Base-by-base conservation (phyloP, 30 jellyfish, hydroid and myxozoan genomes). In the Aurelia coerulea region DNA sequence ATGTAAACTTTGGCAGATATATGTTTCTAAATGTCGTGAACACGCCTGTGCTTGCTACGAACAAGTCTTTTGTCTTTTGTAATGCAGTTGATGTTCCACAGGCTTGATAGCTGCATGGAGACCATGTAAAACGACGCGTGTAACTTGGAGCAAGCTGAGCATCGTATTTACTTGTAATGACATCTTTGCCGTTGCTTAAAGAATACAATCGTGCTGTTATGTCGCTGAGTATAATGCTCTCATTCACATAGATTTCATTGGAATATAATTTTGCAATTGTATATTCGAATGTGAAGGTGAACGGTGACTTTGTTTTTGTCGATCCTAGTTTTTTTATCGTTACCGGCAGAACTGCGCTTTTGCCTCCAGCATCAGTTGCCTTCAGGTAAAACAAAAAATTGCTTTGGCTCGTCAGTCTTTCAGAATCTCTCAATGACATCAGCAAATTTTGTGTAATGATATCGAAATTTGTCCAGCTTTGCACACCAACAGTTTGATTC, bases 291-390 rank as follows among this genome's bases (percentile, higher is more conserved):
- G 94, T 93, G 56, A 93, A 81, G 49, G 63, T 71, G 72, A 87
- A 93, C 0, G 98, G 98, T 2, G 94, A 86, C 14, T 42, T 64
- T 29, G 82, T 76, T 17, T 68, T 72, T 34, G 81, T 67, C 35
- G 83, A 42, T 17, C 68, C 32, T n/a, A 64, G 39, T 41, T 83
- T 80, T 34, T 60, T 78, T 4, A 83, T 15, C 2, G 71, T 16
- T 12, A 72, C 80, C 2, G 90, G 96, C 56, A 95, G 65, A 37
- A 14, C 17, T 17, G 97, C 86, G 65, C 82, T 79, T 62, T 72
- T 76, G 3, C 96, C 96, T 23, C 60, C 80, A 15, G 89, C 29
- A 67, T 95, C 97, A 10, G 86, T 89, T 23, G 97, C 99, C 68
- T 52, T 59, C 19, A 95, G 74, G 80, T 83, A 80, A 64, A 68